These are phyloP conservation scores for Rhabditoides inermis DNA, from an alignment of 2,888 invertebrate species.

Conservation along the genomic window DNA sequence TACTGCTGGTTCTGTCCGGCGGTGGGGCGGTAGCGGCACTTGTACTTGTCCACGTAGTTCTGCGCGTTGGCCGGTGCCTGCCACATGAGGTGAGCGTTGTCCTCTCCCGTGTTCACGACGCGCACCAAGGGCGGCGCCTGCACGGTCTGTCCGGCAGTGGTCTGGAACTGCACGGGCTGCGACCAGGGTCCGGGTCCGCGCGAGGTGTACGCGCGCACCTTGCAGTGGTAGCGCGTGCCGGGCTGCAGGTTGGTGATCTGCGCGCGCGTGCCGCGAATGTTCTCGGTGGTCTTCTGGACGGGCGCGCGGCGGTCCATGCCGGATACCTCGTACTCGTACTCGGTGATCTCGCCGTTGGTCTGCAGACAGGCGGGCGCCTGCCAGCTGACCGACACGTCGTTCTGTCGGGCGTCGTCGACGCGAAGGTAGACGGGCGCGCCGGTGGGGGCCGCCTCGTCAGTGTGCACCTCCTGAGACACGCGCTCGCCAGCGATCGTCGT, in stretches of 20 bases:
- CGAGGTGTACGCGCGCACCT: constrained; percentile 47
- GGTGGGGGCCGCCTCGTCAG: constrained; percentile 45
- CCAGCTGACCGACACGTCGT: constrained; percentile 41
- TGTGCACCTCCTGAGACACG: constrained; percentile 42
- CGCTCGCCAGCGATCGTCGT: constrained; percentile 43
- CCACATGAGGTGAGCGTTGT: constrained; percentile 50
- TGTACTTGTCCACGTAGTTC: constrained; percentile 49
- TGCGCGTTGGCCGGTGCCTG: constrained; percentile 41
- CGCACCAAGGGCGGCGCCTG: constrained; percentile 20
- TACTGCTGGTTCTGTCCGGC: constrained; percentile 38
- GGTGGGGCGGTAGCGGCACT: constrained; percentile 41
- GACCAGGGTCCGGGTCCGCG: constrained; percentile 52
- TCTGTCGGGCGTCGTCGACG: constrained; percentile 33
- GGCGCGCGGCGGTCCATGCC: constrained; percentile 34
- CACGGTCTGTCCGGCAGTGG: constrained; percentile 21
- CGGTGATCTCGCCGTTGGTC: constrained; percentile 51
- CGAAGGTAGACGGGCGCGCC: constrained; percentile 46
- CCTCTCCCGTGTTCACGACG: constrained; percentile 42
- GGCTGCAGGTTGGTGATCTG: constrained; percentile 44
- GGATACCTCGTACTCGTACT: constrained; percentile 51
- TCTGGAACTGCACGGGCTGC: constrained; percentile 42
- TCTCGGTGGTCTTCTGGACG: constrained; percentile 39
- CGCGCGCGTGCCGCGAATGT: constrained; percentile 42
- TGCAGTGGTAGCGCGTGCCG: constrained; percentile 44
- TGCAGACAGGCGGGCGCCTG: constrained; percentile 51